Evolutionary conservation across 1,140 invertebrate genomes (phyloP).

Genomic region (Lineus longissimus): DNA sequence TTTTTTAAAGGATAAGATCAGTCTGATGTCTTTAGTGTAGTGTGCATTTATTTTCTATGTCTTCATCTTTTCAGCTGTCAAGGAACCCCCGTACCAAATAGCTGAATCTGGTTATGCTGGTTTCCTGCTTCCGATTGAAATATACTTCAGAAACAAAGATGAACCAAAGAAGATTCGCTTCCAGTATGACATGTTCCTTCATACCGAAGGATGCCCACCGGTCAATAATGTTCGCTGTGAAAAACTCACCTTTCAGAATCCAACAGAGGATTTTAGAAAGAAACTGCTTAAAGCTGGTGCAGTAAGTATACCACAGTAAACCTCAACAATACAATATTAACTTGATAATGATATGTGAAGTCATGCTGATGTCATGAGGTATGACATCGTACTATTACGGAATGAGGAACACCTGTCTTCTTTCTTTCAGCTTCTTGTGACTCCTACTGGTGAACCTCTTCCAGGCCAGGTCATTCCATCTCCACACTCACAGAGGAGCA

Average conservation of each 20-base stretch:
- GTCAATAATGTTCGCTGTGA: slow-evolving; percentile 66
- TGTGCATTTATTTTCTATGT: neutral
- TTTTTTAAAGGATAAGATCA: neutral
- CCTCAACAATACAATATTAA: slow-evolving; percentile 14
- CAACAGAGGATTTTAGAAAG: slow-evolving; percentile 81
- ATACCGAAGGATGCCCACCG: slow-evolving; percentile 64
- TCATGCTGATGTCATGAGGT: neutral
- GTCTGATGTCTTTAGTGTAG: too few species aligned
- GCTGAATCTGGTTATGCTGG: slow-evolving; percentile 93
- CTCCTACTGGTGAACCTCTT: too few species aligned
- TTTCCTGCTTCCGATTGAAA: slow-evolving; percentile 83
- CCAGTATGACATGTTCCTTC: slow-evolving; percentile 80
- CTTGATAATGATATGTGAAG: too few species aligned
- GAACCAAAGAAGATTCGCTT: slow-evolving; percentile 84
- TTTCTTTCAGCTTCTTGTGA: too few species aligned
- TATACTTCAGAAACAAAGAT: slow-evolving; percentile 86
- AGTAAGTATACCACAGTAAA: slow-evolving; percentile 51
- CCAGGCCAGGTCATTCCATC: too few species aligned
- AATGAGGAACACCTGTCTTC: neutral
- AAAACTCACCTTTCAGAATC: slow-evolving; percentile 76
- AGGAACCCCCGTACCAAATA: slow-evolving; percentile 86
- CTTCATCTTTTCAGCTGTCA: slow-evolving; percentile 52
- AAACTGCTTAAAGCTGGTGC: slow-evolving; percentile 86
- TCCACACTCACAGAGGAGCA: too few species aligned
- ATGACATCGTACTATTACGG: neutral